A percentile compares a stretch with the other conserved stretches of the same genome.
Conservation (phyloP, 2,888 invertebrate genomes). For the Pegoplata infirma region DNA sequence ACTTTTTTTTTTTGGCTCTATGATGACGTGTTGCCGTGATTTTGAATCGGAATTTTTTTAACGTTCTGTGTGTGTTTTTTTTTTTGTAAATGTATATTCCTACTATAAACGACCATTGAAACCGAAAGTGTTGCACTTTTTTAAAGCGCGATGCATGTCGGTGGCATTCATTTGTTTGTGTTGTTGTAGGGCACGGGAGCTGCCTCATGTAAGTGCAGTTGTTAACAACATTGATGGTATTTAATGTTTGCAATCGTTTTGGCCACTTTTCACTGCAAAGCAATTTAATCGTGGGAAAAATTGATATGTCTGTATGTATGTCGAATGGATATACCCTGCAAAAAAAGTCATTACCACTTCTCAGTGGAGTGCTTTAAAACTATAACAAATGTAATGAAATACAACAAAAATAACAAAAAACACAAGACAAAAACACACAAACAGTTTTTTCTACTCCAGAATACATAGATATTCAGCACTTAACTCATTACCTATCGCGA, state of each 20-base stretch:
- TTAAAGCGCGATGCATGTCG: conserved; percentile 16
- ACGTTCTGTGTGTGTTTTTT: conserved; percentile 34
- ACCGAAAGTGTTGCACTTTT: conserved; percentile 60
- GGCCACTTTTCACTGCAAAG: conserved; percentile 29
- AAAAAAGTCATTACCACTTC: no score
- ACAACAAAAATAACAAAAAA: no score
- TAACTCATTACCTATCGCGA: no score
- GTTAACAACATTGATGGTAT: conserved; percentile 39
- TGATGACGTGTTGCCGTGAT: conserved; percentile 60
- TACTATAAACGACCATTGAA: conserved; percentile 42
- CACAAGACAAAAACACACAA: no score
- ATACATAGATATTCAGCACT: no score
- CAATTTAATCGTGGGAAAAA: conserved; percentile 59
- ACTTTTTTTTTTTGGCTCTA: conserved; percentile 28
- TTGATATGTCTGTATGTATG: conserved; percentile 11
- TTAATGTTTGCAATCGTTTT: conserved; percentile 52
- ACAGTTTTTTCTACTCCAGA: no score
- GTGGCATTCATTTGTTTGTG: conserved; percentile 7
- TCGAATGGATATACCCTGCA: background rate
- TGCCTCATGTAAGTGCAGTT: conserved; percentile 40
- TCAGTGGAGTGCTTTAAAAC: no score
- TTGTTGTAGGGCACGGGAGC: conserved; percentile 1
- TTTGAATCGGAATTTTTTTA: conserved; percentile 46
- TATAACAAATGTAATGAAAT: no score
- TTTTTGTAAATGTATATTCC: no score